A percentile compares a stretch with the other conserved stretches of the same genome.
phyloP scores from a whole-genome alignment of 2,113 vertebrate species.

The Caranx ignobilis region DNA sequence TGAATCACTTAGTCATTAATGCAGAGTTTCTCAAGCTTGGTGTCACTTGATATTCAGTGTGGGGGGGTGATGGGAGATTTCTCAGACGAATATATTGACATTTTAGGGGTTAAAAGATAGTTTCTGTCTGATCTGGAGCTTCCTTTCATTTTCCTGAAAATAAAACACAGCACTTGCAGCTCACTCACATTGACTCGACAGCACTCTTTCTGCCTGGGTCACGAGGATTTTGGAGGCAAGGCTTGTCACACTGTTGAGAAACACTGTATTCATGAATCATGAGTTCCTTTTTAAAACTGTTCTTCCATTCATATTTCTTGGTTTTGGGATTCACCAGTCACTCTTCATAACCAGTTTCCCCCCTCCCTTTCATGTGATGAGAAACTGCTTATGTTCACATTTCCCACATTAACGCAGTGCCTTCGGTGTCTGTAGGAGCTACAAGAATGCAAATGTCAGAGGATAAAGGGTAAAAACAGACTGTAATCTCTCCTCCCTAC shows the following conservation, averaged over 20 bases:
- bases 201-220: not conserved
- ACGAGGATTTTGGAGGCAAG: not conserved
- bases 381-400: conserved; percentile 24
- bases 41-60: conserved; percentile 20
- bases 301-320: not conserved
- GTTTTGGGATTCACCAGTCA: conserved; percentile 5
- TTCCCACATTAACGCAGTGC: conserved; percentile 68
- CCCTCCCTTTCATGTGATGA: not conserved
- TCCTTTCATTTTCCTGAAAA: not conserved
- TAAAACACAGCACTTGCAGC: not conserved
- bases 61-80: not conserved
- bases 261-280: conserved; percentile 1
- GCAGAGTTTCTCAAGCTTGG: conserved; percentile 35
- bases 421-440: conserved; percentile 65
- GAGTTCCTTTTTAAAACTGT: not conserved
- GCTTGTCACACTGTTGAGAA: conserved; percentile 14
- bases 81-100: not conserved
- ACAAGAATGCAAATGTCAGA: conserved; percentile 27
- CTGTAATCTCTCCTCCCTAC: conserved; percentile 30
- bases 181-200: not conserved
- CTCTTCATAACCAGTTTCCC: not conserved
- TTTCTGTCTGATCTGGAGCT: not conserved
- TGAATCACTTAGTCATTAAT: conserved; percentile 28
- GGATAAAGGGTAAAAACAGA: conserved; percentile 10
- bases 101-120: not conserved